A percentile compares a stretch with the other conserved stretches of the same genome.
phyloP scores from a whole-genome alignment of 2,113 vertebrate species.

The Anas platyrhynchos region DNA sequence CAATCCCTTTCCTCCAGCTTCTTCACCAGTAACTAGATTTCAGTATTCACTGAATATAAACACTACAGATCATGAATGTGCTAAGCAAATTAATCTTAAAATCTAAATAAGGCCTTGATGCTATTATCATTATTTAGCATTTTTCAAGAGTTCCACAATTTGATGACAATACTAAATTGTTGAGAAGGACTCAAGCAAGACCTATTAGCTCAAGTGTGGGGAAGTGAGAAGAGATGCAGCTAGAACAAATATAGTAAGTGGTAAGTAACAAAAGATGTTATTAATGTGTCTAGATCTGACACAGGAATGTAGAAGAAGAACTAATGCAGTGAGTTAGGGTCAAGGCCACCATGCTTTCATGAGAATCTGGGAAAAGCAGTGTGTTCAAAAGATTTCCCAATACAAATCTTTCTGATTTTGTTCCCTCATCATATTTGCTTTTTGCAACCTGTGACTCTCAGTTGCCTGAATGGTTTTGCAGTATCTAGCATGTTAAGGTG shows the following conservation, averaged over 20 bases:
- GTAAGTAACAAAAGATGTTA: conserved; percentile 28
- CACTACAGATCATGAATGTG: neutral
- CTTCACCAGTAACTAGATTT: neutral
- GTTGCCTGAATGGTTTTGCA: conserved; percentile 3
- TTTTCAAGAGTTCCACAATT: neutral
- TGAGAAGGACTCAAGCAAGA: neutral
- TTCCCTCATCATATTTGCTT: neutral
- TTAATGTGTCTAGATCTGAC: neutral
- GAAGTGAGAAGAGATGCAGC: neutral
- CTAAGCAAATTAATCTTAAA: neutral
- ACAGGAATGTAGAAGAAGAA: conserved; percentile 1
- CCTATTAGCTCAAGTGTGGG: neutral
- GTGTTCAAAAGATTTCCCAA: conserved; percentile 6
- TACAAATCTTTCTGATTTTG: conserved; percentile 12
- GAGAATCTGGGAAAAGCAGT: conserved; percentile 17
- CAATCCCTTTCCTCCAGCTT: neutral
- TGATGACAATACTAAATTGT: neutral
- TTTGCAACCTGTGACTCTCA: neutral
- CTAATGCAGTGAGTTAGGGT: neutral
- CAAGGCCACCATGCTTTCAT: conserved; percentile 29
- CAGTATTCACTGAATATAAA: neutral
- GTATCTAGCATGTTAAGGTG: neutral
- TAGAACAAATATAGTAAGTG: conserved; percentile 40
- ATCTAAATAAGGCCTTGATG: neutral
- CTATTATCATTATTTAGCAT: neutral